Conservation (phyloP, 2,797 vertebrate species). For the Sebastes diploproa region DNA sequence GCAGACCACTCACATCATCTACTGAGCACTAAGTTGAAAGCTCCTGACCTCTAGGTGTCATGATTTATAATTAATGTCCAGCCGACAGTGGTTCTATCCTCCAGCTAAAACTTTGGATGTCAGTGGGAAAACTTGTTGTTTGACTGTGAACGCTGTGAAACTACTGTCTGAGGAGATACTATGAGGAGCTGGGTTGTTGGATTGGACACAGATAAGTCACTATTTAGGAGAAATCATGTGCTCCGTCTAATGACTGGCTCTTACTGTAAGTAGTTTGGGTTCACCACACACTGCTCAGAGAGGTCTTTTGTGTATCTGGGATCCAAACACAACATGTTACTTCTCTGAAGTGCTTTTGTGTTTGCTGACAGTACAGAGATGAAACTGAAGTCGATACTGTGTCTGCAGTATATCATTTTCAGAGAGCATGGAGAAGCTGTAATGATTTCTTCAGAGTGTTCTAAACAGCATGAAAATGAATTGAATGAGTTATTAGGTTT, state of each 20-base stretch:
- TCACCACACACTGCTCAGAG: not conserved
- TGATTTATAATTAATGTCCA: constrained; percentile 16
- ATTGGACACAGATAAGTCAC: not conserved
- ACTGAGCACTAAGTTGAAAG: constrained; percentile 1
- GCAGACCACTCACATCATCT: constrained; percentile 16
- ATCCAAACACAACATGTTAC: constrained; percentile 1
- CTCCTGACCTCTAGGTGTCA: constrained; percentile 13
- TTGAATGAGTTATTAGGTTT: not conserved
- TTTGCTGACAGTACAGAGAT: not conserved
- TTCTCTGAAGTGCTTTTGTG: not conserved
- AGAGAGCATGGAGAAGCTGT: not conserved
- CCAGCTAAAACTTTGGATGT: not conserved
- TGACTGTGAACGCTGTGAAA: not conserved
- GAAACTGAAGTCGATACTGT: constrained; percentile 1
- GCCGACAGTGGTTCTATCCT: not conserved
- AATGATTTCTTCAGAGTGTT: constrained; percentile 5
- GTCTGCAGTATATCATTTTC: constrained; percentile 12
- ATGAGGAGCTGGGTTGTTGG: not conserved
- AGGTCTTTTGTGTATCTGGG: not conserved
- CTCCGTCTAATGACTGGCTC: not conserved
- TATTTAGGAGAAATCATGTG: not conserved
- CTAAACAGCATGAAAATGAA: not conserved
- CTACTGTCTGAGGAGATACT: not conserved
- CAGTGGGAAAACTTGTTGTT: not conserved
- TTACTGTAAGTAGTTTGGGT: not conserved